These are phyloP conservation scores for Bimastos eiseni DNA, from an alignment of 2,888 invertebrate genomes.

Conservation along the genomic window DNA sequence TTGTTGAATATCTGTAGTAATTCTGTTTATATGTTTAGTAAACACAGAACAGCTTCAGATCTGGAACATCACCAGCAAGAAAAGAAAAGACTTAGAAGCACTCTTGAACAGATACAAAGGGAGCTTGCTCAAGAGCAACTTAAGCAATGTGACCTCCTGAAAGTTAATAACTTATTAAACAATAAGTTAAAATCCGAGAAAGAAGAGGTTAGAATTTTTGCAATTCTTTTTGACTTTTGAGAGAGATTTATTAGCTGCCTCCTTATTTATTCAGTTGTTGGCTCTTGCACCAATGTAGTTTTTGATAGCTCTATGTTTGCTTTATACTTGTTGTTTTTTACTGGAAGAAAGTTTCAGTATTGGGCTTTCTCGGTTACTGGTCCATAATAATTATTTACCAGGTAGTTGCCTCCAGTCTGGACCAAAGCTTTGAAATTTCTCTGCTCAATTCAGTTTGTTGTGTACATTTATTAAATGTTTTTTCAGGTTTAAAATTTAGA, in stretches of 20 bases:
- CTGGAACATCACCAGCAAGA: conserved; percentile 24
- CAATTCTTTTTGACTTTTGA: neutral
- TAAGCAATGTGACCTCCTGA: neutral
- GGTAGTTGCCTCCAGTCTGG: no score
- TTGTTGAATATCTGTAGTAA: neutral
- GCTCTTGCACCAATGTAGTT: no score
- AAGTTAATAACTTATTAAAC: neutral
- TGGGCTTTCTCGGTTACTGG: no score
- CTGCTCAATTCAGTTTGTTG: no score
- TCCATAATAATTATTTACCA: no score
- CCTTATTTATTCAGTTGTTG: no score
- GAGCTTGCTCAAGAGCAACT: neutral
- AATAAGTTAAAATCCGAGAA: conserved; percentile 21
- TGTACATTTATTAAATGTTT: no score
- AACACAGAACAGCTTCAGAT: conserved; percentile 15
- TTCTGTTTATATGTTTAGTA: conserved; percentile 8
- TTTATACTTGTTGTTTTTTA: no score
- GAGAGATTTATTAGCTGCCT: neutral
- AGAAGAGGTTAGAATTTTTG: conserved; percentile 21
- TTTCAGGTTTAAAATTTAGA: no score
- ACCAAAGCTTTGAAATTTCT: no score
- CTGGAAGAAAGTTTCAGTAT: no score
- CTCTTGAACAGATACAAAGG: neutral
- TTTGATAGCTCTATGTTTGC: no score
- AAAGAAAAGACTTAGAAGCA: conserved; percentile 1